phyloP scores from a whole-genome alignment of 2,113 vertebrate species.

The Trogon surrucura region DNA sequence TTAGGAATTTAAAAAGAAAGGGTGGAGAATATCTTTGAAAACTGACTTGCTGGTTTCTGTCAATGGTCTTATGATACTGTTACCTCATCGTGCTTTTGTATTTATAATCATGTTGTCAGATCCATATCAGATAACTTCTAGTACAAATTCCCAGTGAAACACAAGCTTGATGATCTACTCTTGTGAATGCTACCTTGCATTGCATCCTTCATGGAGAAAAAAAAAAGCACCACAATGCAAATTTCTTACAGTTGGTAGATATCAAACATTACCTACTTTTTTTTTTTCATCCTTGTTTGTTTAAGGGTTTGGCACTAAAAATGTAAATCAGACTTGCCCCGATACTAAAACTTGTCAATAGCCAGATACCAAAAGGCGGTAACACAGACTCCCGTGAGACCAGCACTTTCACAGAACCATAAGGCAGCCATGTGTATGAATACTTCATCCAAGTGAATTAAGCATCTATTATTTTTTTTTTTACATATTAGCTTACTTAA shows the following conservation, averaged over 20 bases:
- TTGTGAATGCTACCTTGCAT: not conserved
- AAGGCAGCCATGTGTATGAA: not conserved
- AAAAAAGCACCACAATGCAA: not conserved
- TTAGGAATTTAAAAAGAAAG: not conserved
- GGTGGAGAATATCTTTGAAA: not conserved
- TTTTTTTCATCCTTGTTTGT: constrained; percentile 21
- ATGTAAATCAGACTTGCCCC: constrained; percentile 24
- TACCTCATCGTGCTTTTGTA: not conserved
- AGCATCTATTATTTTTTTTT: constrained; percentile 36
- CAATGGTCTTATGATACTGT: not conserved
- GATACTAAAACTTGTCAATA: constrained; percentile 43
- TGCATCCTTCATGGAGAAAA: not conserved
- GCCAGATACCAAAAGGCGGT: not conserved
- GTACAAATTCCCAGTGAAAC: not conserved
- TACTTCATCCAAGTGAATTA: not conserved
- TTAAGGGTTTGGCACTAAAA: constrained; percentile 47
- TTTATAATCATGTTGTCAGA: not conserved
- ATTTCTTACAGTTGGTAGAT: not conserved
- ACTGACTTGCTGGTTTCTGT: not conserved
- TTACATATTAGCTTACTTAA: constrained; percentile 18
- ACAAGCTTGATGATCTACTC: not conserved
- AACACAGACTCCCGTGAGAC: not conserved
- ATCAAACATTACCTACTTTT: not conserved
- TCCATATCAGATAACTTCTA: not conserved
- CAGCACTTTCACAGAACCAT: not conserved